These are phyloP conservation scores for Pelecanoides urinatrix DNA, from an alignment of 2,113 vertebrate species.

Conservation along the genomic window DNA sequence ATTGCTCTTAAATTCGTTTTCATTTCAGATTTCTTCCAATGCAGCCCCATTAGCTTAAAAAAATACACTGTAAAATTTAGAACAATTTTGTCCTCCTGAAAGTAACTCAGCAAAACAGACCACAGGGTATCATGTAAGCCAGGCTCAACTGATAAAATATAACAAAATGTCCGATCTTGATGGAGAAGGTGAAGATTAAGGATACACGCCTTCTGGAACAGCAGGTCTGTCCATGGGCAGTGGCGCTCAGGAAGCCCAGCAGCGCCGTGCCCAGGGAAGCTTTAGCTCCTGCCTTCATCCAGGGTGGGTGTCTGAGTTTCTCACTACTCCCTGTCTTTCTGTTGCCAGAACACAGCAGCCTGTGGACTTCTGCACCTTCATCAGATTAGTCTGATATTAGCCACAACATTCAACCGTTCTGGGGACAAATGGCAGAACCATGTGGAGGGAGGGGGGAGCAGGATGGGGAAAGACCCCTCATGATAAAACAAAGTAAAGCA, in stretches of 20 bases:
- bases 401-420: not conserved
- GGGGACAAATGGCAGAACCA: not conserved
- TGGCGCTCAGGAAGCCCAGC: not conserved
- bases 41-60: not conserved
- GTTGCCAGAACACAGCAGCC: not conserved
- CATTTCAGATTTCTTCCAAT: not conserved
- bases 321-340: not conserved
- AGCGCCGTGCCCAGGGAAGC: rapidly evolving
- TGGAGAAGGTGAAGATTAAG: not conserved
- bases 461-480: not conserved
- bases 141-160: not conserved
- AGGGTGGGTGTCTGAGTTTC: rapidly evolving
- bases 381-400: not conserved
- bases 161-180: not conserved
- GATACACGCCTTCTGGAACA: rapidly evolving
- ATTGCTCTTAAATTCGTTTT: not conserved
- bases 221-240: not conserved
- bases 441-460: not conserved
- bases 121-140: not conserved
- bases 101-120: not conserved
- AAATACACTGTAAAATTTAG: not conserved
- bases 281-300: not conserved
- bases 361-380: not conserved
- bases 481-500: not conserved
- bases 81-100: not conserved